Conservation (phyloP, 2,113 vertebrate species). For the Paradoxurus hermaphroditus region DNA sequence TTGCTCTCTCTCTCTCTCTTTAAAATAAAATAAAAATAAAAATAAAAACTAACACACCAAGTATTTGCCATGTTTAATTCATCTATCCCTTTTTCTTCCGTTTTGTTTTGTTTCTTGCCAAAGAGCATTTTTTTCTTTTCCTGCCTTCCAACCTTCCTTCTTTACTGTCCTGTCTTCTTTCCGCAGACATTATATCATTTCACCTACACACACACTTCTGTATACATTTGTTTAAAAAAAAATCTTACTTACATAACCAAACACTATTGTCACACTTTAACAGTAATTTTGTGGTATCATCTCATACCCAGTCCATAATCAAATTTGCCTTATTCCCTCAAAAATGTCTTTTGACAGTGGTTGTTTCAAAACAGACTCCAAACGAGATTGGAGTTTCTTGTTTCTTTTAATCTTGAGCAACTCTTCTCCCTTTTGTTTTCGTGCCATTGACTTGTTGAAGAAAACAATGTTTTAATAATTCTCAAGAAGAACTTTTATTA, state of each 20-base stretch:
- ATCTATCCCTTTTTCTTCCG: background rate
- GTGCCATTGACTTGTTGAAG: constrained; percentile 26
- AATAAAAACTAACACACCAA: background rate
- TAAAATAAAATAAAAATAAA: background rate
- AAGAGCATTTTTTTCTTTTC: background rate
- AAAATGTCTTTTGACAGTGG: constrained; percentile 49
- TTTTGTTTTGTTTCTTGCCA: constrained; percentile 18
- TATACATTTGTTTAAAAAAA: background rate
- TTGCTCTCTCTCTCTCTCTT: background rate
- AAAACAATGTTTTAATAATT: constrained; percentile 55
- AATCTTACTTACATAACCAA: constrained; percentile 43
- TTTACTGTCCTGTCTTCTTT: background rate
- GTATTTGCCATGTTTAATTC: background rate
- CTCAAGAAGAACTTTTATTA: constrained; percentile 21
- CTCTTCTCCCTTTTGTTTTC: constrained; percentile 24
- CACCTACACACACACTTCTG: background rate
- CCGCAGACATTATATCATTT: background rate
- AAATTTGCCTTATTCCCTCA: constrained; percentile 32
- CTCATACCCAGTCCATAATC: constrained; percentile 30
- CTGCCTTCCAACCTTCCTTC: background rate
- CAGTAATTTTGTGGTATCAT: constrained; percentile 24
- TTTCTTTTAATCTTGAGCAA: constrained; percentile 20
- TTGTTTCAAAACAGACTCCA: constrained; percentile 46
- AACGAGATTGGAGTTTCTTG: background rate
- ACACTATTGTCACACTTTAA: constrained; percentile 29